A percentile compares a stretch with the other conserved stretches of the same genome.
Conservation (phyloP, 1,140 invertebrate genomes). For the Tetramorium simillimum region DNA sequence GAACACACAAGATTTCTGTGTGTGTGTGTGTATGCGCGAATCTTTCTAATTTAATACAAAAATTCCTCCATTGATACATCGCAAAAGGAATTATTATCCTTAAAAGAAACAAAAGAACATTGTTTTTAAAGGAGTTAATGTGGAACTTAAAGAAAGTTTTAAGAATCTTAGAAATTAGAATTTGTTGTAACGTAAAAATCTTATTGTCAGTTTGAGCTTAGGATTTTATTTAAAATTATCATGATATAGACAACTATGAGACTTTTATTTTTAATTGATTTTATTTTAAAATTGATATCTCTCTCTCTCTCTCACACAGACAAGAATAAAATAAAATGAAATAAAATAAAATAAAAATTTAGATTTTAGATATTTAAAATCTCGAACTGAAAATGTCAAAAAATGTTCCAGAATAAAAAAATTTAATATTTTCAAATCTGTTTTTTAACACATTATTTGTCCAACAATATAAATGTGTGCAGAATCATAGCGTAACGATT, state of each 20-base stretch:
- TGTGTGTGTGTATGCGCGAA: too few relatives aligned
- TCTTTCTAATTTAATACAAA: not conserved
- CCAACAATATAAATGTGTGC: not conserved
- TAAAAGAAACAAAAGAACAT: not conserved
- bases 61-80: not conserved
- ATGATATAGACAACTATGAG: not conserved
- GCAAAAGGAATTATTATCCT: not conserved
- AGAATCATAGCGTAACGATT: not conserved
- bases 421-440: not conserved
- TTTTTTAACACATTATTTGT: conserved; percentile 10
- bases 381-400: too few relatives aligned
- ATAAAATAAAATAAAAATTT: not conserved
- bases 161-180: not conserved
- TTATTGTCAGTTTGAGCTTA: not conserved
- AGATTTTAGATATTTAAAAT: not conserved
- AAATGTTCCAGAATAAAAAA: not conserved
- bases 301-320: not conserved
- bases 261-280: not conserved
- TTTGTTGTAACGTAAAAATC: not conserved
- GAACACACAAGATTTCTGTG: not conserved
- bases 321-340: not conserved
- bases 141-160: not conserved
- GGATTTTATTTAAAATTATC: not conserved
- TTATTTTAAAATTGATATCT: not conserved
- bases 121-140: not conserved